Evolutionary conservation across 2,797 vertebrate genomes (phyloP), one percentile per base, ranked within the genome.

Genomic region (Darevskia mixta): DNA sequence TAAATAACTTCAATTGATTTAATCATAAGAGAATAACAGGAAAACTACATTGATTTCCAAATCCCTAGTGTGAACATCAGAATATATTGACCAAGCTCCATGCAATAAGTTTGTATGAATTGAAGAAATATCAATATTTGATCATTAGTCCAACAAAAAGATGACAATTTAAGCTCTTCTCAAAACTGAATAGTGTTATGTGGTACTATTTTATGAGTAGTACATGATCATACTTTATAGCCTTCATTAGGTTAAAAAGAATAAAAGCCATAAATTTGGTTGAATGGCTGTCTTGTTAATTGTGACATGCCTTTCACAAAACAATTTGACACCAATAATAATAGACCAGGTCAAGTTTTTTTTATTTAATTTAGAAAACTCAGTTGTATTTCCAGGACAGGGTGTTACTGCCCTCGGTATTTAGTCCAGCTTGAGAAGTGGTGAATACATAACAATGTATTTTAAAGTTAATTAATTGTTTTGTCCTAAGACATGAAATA

Each of bases 11-110:
- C 90, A 96, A 97, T 97, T 97, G 97, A 97, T 97, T 97, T 97
- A 97, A 97, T 97, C 96, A 97, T 97, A 97, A 97, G 97, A 97
- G 96, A 97, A 97, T 97, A 97, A 97, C 96, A 96, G 95, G 95
- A 96, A 97, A 97, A 97, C 95, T 88, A 94, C 93, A 97, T 97
- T 96, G 97, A 97, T 97, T 97, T 97, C 95, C 95, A 97, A 97
- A 97, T 96, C 95, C 94, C 93, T 97, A 97, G 97, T 96, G 96
- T 90, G 96, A 97, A 95, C 96, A 96, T 96, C 95, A 97, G 96
- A 95, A 94, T 95, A 94, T 95, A 97, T 97, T 96, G 97, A 96
- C 95, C 92, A 95, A 96, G 91, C 87, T 96, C 83, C 73, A 66
- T 94, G 93, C 91, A 92, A 93, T 94, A 95, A 93, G 90, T 93